These are phyloP conservation scores for Petrolisthes cinctipes DNA, from an alignment of 2,888 invertebrate species.

Conservation along the genomic window DNA sequence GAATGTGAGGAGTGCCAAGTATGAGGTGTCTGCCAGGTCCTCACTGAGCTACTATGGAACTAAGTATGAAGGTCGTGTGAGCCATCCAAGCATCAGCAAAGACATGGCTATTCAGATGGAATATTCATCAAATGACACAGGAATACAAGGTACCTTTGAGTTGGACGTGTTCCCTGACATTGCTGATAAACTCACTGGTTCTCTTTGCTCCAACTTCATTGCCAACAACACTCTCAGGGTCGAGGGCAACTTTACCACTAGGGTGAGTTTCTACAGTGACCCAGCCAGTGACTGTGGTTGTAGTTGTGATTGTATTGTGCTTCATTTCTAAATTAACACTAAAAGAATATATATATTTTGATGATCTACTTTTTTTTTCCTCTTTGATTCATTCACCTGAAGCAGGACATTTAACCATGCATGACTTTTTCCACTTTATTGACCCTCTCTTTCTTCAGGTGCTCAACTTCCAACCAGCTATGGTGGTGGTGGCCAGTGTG, in stretches of 20 bases:
- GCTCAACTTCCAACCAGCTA: neutral
- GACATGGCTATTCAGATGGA: neutral
- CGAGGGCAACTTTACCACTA: conserved; percentile 10
- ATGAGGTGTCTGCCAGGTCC: neutral
- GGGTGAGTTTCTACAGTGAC: conserved; percentile 20
- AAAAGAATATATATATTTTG: no score
- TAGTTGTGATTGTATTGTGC: no score
- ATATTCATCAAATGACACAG: neutral
- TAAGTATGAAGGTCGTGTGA: conserved; percentile 37
- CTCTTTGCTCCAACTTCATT: neutral
- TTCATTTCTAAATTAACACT: no score
- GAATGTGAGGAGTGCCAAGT: conserved; percentile 24
- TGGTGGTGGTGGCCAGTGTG: neutral
- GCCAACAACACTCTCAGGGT: conserved; percentile 23
- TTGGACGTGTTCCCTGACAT: conserved; percentile 36
- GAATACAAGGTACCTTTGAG: conserved; percentile 11
- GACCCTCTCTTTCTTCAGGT: neutral
- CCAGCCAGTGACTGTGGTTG: neutral
- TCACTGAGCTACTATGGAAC: neutral
- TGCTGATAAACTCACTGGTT: conserved; percentile 25
- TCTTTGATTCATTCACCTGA: no score
- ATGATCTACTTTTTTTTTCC: no score
- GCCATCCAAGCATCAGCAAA: conserved; percentile 27
- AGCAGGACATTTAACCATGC: no score
- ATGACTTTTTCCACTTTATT: no score